Base-by-base conservation (phyloP, 1,140 invertebrate species). In the Pseudomyrmex flavicornis region DNA sequence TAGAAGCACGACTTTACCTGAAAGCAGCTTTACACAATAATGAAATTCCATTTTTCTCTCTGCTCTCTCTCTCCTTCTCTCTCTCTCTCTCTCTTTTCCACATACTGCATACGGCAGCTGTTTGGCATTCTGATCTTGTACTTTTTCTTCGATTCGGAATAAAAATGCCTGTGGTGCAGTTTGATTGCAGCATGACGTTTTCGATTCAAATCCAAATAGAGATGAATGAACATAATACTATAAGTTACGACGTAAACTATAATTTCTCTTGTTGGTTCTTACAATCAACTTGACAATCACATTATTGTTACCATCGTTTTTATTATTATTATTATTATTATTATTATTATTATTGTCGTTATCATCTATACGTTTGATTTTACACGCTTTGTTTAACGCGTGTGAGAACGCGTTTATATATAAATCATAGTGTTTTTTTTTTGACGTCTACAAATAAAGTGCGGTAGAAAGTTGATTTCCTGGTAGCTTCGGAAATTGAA, bases 11-110 rank as follows among this genome's bases (percentile, higher is more conserved):
- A 79, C 76, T 80, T 80, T 80, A 50, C 20, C 44, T 44, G 76
- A 69, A 52, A 48, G 76, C 76, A 80, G 66, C 66, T 80, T 80
- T 80, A 80, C 46, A 61, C 76, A 70, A 61, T 80, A 80, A 80
- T 72, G 76, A 70, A 80, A 80, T 76, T 85, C 58, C 65, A 85
- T 83, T 68, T 72, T 84, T 83, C 61, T 82, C 85, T 79, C 74
- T 13, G 80, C 58, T 17, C 17, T 26, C 20, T 54, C 50, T 59
- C 35, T 35, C 35, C 3, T 5, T 35, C 35, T 35, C 35, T 35
- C 20, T 22, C 20, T 22, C 20, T 22, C 20, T 22, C 56, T 17
- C n/a, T 22, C 17, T 54, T 44, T 59, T 76, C 54, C 68, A 59
- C 54, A 75, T 88, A 82, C 75, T 35, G 52, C 75, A 58, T 58